phyloP scores from a whole-genome alignment of 2,888 invertebrate species.

The Sepiola atlantica region DNA sequence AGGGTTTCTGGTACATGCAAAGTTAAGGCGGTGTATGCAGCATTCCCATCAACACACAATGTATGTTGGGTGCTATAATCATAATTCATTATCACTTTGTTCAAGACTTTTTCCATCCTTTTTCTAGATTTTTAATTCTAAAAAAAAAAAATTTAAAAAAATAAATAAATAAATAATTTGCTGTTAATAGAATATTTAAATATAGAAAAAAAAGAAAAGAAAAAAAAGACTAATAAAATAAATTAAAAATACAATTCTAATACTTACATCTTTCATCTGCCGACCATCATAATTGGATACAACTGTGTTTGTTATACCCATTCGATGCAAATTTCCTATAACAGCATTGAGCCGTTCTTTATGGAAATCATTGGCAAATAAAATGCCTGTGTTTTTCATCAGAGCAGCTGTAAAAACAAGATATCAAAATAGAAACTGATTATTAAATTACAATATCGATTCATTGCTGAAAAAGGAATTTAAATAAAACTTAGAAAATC shows the following conservation, averaged over 20 bases:
- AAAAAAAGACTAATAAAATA: not conserved
- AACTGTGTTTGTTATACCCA: constrained; percentile 95
- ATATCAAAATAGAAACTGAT: not conserved
- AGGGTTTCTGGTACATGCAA: no score
- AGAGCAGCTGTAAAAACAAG: constrained; percentile 82
- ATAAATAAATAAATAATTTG: no score
- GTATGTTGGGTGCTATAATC: no score
- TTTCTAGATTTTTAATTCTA: constrained; percentile 16
- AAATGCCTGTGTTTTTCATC: constrained; percentile 97
- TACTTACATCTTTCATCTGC: constrained; percentile 81
- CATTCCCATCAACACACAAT: no score
- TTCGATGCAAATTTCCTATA: constrained; percentile 95
- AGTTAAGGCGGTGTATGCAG: no score
- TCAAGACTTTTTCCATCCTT: not conserved
- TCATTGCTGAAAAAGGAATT: no score
- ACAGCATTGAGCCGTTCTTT: constrained; percentile 86
- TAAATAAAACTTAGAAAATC: no score
- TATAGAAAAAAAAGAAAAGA: not conserved
- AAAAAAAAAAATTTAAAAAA: no score
- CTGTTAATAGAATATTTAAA: not conserved
- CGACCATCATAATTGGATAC: constrained; percentile 92
- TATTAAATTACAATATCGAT: no score
- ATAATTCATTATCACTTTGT: no score
- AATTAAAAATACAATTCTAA: not conserved
- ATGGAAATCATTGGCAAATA: constrained; percentile 97